Percentiles rank a stretch among this genome's conserved stretches.
phyloP scores from a whole-genome alignment of 2,888 invertebrate genomes.

The Drosophila paucipuncta region DNA sequence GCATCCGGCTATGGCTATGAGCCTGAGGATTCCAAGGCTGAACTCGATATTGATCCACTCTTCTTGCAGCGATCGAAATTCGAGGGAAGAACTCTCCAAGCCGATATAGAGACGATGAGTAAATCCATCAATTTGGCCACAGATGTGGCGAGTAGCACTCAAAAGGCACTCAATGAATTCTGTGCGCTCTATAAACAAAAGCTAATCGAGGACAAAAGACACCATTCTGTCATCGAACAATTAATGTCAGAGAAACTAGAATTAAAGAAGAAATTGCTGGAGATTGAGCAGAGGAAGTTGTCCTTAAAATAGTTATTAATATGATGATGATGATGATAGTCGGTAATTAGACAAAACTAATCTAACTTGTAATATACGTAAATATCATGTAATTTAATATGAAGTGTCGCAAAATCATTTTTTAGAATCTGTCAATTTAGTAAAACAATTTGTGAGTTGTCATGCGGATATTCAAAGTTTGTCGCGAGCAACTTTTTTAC shows the following conservation, averaged over 20 bases:
- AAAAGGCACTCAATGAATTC: conserved; percentile 52
- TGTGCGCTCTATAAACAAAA: conserved; percentile 65
- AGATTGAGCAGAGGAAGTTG: conserved; percentile 67
- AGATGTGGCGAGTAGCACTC: conserved; percentile 43
- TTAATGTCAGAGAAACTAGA: conserved; percentile 66
- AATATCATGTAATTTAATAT: conserved; percentile 15
- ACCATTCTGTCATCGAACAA: conserved; percentile 62
- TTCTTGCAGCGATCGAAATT: conserved; percentile 47
- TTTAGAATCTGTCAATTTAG: conserved; percentile 11
- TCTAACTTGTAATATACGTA: conserved; percentile 10
- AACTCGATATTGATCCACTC: conserved; percentile 58
- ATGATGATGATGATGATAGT: conserved; percentile 11
- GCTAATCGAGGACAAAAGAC: conserved; percentile 61
- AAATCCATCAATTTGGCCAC: conserved; percentile 36
- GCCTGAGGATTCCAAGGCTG: conserved; percentile 56
- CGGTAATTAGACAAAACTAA: conserved; percentile 28
- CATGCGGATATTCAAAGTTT: neutral
- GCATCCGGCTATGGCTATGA: conserved; percentile 59
- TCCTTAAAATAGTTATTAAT: conserved; percentile 46
- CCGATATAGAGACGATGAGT: conserved; percentile 52
- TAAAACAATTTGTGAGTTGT: neutral
- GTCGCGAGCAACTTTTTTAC: neutral
- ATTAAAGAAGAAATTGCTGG: conserved; percentile 59
- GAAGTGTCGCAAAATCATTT: conserved; percentile 9
- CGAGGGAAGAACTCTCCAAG: conserved; percentile 25